Evolutionary conservation across 2,888 invertebrate species (phyloP).

Genomic region (Sepiola atlantica): DNA sequence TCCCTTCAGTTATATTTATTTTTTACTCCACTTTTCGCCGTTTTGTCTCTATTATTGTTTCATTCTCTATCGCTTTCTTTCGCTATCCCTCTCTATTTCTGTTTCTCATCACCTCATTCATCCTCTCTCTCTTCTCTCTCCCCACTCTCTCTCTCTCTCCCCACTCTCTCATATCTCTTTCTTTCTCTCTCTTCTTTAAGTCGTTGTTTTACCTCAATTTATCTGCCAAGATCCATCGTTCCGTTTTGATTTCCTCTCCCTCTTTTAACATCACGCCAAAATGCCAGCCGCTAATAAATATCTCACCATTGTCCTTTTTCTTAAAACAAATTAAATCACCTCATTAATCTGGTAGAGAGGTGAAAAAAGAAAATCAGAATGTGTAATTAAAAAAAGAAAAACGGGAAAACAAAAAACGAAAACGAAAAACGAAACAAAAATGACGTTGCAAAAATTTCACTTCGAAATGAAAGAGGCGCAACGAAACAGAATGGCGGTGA

Average conservation of each 20-base stretch:
- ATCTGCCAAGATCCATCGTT: neutral
- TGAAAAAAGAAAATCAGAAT: neutral
- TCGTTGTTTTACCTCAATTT: too few relatives aligned
- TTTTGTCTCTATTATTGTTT: too few relatives aligned
- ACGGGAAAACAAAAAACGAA: neutral
- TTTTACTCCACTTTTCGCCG: too few relatives aligned
- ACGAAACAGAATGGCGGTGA: neutral
- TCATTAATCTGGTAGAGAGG: slow-evolving; percentile 8
- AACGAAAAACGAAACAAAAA: neutral
- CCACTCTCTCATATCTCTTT: too few relatives aligned
- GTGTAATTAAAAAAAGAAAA: neutral
- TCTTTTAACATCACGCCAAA: neutral
- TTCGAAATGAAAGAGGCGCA: neutral
- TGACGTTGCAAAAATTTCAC: neutral
- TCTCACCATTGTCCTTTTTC: slow-evolving; percentile 13
- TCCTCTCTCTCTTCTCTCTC: too few relatives aligned
- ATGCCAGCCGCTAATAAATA: slow-evolving; percentile 12
- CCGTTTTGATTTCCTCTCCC: neutral
- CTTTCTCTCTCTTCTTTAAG: too few relatives aligned
- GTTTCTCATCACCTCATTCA: too few relatives aligned
- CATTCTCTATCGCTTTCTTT: too few relatives aligned
- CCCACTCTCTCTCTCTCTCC: too few relatives aligned
- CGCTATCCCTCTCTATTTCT: too few relatives aligned
- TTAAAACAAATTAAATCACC: slow-evolving; percentile 32
- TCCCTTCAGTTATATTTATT: too few relatives aligned